phyloP scores from a whole-genome alignment of 1,140 invertebrate species.

The Acyrthosiphon pisum region DNA sequence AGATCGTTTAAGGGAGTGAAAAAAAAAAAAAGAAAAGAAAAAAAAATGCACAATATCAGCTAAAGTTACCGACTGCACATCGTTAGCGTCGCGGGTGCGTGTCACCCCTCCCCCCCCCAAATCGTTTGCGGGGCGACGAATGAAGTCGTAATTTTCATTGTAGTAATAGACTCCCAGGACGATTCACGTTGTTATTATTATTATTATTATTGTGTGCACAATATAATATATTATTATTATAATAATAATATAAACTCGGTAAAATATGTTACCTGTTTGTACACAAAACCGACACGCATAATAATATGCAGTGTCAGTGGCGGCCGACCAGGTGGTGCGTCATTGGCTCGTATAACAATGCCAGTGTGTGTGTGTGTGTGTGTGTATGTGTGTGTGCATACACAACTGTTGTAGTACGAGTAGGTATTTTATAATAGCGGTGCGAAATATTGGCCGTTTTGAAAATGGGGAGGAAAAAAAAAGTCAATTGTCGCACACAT shows the following conservation, averaged over 20 bases:
- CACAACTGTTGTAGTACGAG: neutral
- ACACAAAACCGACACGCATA: slow-evolving; percentile 40
- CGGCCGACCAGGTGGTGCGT: slow-evolving; percentile 13
- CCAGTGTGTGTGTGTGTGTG: too few relatives aligned
- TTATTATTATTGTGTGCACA: neutral
- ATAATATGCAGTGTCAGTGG: neutral
- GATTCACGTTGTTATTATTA: neutral
- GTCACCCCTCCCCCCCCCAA: too few relatives aligned
- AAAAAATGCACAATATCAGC: neutral
- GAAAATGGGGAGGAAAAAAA: neutral
- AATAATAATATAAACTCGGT: neutral
- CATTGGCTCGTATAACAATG: neutral
- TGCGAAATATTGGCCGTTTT: slow-evolving; percentile 18
- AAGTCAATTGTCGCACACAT: slow-evolving; percentile 38
- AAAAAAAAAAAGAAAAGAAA: neutral
- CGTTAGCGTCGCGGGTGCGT: neutral
- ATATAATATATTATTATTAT: neutral
- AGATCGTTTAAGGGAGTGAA: neutral
- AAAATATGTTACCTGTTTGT: slow-evolving; percentile 39
- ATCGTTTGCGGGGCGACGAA: neutral
- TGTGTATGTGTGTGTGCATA: neutral
- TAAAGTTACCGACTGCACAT: neutral
- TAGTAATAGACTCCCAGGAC: slow-evolving; percentile 42
- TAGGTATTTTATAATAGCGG: neutral
- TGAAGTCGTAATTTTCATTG: slow-evolving; percentile 35